Evolutionary conservation across 1,140 invertebrate genomes (phyloP).

Genomic region (Cryptotermes secundus): DNA sequence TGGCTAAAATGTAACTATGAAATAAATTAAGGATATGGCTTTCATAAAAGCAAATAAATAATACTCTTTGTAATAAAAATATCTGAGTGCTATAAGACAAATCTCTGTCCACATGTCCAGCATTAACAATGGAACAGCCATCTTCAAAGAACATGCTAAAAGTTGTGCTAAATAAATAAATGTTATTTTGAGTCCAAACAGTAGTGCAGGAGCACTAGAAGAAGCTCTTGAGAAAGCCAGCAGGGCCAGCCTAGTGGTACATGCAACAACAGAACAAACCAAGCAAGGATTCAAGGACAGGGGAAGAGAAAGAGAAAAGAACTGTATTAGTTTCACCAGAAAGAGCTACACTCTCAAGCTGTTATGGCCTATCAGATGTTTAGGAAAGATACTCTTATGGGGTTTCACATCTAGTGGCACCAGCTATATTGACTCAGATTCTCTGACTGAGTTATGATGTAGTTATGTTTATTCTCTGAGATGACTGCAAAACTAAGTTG

Average conservation of each 20-base stretch:
- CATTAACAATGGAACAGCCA: conserved; percentile 19
- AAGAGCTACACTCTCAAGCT: neutral
- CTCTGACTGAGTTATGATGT: too few relatives aligned
- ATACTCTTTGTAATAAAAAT: conserved; percentile 11
- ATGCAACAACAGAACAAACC: conserved; percentile 25
- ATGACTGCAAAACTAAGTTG: too few relatives aligned
- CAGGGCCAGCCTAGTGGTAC: conserved; percentile 43
- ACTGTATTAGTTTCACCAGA: conserved; percentile 35
- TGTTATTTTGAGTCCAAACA: neutral
- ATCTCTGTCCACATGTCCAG: neutral
- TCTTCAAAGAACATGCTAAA: conserved; percentile 30
- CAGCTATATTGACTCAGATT: too few relatives aligned
- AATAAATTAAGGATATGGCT: neutral
- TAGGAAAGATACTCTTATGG: too few relatives aligned
- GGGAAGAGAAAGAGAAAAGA: conserved; percentile 31
- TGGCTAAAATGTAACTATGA: neutral
- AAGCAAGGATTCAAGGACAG: conserved; percentile 35
- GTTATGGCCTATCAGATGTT: neutral
- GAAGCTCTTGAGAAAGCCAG: conserved; percentile 50
- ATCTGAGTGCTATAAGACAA: neutral
- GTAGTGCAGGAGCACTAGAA: conserved; percentile 40
- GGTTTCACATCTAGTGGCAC: too few relatives aligned
- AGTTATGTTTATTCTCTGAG: too few relatives aligned
- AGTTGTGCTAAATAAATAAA: conserved; percentile 27
- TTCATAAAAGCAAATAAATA: conserved; percentile 5